Evolutionary conservation across 2,888 invertebrate genomes (phyloP).

Genomic region (Scelioninae gen. 2): DNA sequence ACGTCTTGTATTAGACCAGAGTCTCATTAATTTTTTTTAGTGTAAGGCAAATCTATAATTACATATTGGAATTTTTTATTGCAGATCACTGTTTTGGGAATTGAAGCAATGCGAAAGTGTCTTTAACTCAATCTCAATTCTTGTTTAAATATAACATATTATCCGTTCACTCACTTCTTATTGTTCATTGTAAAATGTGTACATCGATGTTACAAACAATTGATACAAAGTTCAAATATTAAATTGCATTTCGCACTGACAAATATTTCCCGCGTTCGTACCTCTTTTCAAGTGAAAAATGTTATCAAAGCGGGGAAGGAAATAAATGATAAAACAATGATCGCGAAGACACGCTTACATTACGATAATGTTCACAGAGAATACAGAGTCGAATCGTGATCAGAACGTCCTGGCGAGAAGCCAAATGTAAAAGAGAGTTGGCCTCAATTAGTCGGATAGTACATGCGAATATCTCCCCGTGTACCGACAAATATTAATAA

Average conservation of each 20-base stretch:
- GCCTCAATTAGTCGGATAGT: constrained; percentile 71
- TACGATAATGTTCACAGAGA: constrained; percentile 53
- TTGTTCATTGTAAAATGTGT: too few relatives aligned
- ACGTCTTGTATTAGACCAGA: too few relatives aligned
- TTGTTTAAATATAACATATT: neutral
- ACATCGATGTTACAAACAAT: neutral
- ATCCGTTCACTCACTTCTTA: too few relatives aligned
- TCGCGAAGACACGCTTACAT: constrained; percentile 51
- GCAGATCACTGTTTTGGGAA: constrained; percentile 33
- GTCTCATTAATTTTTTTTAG: too few relatives aligned
- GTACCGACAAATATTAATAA: constrained; percentile 57
- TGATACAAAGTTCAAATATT: neutral
- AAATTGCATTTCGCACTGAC: neutral
- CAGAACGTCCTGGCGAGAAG: constrained; percentile 67
- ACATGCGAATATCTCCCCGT: constrained; percentile 60
- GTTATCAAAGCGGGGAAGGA: constrained; percentile 14
- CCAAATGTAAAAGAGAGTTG: constrained; percentile 68
- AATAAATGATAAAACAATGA: constrained; percentile 45
- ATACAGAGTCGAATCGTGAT: constrained; percentile 61
- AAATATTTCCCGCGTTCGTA: neutral
- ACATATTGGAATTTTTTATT: constrained; percentile 6
- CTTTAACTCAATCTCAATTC: neutral
- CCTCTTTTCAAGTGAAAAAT: constrained; percentile 6
- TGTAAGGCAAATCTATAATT: constrained; percentile 1
- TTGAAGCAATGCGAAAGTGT: constrained; percentile 41